Percentiles rank a stretch among this genome's conserved stretches.
Evolutionary conservation across 2,797 vertebrate genomes (phyloP).

Genomic region (Rhadinocentrus ornatus): DNA sequence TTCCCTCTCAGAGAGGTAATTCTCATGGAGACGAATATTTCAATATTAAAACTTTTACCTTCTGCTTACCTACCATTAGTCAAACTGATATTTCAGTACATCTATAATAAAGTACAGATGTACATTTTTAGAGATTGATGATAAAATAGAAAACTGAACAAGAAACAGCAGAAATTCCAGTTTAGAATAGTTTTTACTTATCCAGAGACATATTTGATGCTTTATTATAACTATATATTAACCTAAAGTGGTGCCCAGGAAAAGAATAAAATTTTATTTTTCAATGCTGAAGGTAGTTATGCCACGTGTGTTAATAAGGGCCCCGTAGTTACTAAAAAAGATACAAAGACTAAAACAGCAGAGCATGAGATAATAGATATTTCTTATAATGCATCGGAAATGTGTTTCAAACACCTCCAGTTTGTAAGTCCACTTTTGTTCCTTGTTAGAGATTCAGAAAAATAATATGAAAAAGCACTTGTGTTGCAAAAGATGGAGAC

Average conservation of each 20-base stretch:
- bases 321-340: no score
- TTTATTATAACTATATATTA: slow-evolving; percentile 9
- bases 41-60: neutral
- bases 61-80: neutral
- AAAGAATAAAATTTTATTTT: no score
- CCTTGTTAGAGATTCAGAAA: neutral
- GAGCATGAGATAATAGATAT: neutral
- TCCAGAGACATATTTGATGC: neutral
- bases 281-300: no score
- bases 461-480: neutral
- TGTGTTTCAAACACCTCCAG: neutral
- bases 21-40: neutral
- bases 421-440: neutral
- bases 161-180: neutral
- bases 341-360: no score
- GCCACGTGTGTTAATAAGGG: no score
- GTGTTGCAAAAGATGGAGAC: no score
- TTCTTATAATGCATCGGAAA: neutral
- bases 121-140: neutral
- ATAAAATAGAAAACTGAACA: neutral
- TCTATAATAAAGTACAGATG: neutral
- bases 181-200: slow-evolving; percentile 19
- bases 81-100: neutral
- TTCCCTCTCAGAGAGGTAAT: neutral
- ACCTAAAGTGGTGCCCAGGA: no score